Conservation (phyloP, 2,797 vertebrate genomes). For the Siniperca scherzeri region DNA sequence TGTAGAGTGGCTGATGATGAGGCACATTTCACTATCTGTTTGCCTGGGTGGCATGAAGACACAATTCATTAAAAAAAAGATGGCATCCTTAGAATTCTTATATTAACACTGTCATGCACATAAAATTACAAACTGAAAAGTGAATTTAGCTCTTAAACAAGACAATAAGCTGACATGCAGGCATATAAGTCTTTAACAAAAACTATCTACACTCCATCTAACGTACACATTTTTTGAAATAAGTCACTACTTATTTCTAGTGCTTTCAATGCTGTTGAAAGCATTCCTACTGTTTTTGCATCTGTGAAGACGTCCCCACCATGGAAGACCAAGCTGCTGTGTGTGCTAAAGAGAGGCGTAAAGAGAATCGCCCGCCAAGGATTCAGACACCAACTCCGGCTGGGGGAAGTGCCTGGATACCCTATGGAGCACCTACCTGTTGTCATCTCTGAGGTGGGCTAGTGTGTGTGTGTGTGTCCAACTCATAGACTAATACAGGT, state of each 20-base stretch:
- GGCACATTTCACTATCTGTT: background rate
- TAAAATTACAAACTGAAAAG: background rate
- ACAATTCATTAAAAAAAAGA: background rate
- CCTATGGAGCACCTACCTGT: constrained; percentile 88
- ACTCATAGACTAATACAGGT: background rate
- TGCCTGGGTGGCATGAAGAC: background rate
- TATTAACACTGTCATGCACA: background rate
- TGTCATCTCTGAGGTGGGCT: constrained; percentile 85
- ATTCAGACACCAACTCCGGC: constrained; percentile 77
- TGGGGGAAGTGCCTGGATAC: constrained; percentile 81
- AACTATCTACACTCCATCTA: constrained; percentile 58
- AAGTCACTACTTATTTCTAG: constrained; percentile 87
- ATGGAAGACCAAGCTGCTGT: constrained; percentile 86
- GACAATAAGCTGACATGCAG: constrained; percentile 7
- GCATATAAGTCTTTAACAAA: background rate
- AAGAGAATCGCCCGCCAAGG: constrained; percentile 66
- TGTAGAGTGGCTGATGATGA: background rate
- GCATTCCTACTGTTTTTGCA: constrained; percentile 81
- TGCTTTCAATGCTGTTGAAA: constrained; percentile 87
- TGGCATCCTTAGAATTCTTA: background rate
- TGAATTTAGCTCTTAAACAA: background rate
- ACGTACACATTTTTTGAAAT: constrained; percentile 77
- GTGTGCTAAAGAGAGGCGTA: constrained; percentile 82
- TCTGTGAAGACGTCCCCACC: constrained; percentile 77
- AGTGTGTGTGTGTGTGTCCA: constrained; percentile 13